These are phyloP conservation scores for Brachynemurus nebulosus DNA, from an alignment of 2,888 invertebrate species.

Conservation along the genomic window DNA sequence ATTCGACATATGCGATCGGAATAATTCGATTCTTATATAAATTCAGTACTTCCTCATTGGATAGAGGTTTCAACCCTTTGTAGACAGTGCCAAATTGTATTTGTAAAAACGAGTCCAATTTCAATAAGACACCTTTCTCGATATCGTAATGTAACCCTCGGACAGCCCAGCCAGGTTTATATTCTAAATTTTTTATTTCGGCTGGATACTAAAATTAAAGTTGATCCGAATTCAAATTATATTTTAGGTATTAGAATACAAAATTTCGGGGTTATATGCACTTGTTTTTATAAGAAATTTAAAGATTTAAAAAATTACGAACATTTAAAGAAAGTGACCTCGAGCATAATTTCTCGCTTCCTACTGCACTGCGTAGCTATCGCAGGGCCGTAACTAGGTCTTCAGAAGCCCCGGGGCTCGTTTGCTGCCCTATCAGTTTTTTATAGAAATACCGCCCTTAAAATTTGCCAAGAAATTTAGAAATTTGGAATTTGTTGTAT, in stretches of 20 bases:
- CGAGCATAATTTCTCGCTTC: too few species aligned
- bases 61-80: slow-evolving; percentile 66
- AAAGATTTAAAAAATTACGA: too few species aligned
- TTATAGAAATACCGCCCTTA: too few species aligned
- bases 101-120: slow-evolving; percentile 92
- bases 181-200: slow-evolving; percentile 66
- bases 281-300: slow-evolving; percentile 4
- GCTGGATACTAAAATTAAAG: slow-evolving; percentile 67
- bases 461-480: too few species aligned
- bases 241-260: too few species aligned
- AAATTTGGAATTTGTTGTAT: too few species aligned
- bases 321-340: too few species aligned
- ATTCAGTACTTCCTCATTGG: slow-evolving; percentile 70
- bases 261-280: slow-evolving; percentile 3
- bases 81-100: slow-evolving; percentile 93
- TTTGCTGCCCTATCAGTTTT: too few species aligned
- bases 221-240: too few species aligned
- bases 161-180: slow-evolving; percentile 87
- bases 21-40: slow-evolving; percentile 77
- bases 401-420: too few species aligned
- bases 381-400: too few species aligned
- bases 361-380: too few species aligned
- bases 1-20: slow-evolving; percentile 78
- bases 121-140: slow-evolving; percentile 82
- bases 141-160: slow-evolving; percentile 97